Evolutionary conservation across 2,797 vertebrate species (phyloP).

Genomic region (Acrocephalus scirpaceus): DNA sequence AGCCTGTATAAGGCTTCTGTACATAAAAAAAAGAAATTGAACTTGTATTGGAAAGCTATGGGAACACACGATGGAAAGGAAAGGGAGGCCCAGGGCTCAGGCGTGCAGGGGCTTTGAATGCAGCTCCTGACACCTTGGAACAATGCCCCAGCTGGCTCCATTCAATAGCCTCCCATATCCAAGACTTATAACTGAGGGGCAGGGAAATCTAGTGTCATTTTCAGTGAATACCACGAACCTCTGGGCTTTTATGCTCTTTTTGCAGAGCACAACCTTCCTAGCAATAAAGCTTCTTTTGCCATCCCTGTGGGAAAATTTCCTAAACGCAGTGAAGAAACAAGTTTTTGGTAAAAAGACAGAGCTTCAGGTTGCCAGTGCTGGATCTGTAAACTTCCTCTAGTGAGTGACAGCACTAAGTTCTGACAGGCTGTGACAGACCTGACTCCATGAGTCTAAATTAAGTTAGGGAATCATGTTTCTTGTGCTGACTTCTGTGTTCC

Average conservation of each 20-base stretch:
- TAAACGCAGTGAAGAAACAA: neutral
- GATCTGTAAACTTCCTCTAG: neutral
- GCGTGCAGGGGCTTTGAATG: neutral
- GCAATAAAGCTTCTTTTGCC: neutral
- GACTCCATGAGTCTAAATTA: slow-evolving; percentile 1
- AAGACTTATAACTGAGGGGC: neutral
- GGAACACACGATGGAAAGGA: neutral
- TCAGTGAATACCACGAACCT: neutral
- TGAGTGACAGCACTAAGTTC: neutral
- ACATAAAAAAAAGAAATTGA: neutral
- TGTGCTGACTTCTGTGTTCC: neutral
- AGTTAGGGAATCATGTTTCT: slow-evolving; percentile 17
- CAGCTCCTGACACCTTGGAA: neutral
- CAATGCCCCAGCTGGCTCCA: neutral
- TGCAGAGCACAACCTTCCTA: neutral
- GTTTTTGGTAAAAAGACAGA: neutral
- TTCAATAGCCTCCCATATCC: neutral
- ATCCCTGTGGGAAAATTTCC: neutral
- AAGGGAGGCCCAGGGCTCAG: neutral
- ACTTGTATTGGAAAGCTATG: neutral
- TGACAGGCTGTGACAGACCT: neutral
- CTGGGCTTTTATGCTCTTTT: neutral
- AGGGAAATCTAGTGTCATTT: neutral
- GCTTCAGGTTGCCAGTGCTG: neutral
- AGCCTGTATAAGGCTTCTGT: neutral